Conservation (phyloP, 2,797 vertebrate genomes). For the Steatocranus sp. region DNA sequence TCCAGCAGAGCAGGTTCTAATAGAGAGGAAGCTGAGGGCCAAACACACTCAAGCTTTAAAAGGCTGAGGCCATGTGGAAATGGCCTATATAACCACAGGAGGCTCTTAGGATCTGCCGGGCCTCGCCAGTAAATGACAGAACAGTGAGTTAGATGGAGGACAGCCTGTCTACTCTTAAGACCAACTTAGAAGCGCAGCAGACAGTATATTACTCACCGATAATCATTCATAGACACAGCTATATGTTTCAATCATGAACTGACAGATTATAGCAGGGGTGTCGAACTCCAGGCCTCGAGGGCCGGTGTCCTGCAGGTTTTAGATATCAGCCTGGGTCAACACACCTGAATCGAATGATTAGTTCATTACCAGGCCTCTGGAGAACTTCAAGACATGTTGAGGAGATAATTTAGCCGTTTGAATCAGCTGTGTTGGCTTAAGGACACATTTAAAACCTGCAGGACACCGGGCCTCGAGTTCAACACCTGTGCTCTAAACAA, state of each 20-base stretch:
- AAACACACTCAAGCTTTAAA: slow-evolving; percentile 61
- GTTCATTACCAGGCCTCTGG: not conserved
- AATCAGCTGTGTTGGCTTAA: not conserved
- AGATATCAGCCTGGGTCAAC: not conserved
- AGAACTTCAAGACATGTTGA: not conserved
- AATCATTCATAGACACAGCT: not conserved
- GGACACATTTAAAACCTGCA: not conserved
- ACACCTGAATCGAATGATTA: not conserved
- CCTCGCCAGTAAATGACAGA: slow-evolving; percentile 51
- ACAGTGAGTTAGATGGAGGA: slow-evolving; percentile 41
- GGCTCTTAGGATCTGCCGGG: slow-evolving; percentile 45
- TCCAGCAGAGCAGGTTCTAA: slow-evolving; percentile 64
- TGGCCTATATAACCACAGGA: slow-evolving; percentile 62
- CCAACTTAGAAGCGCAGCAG: not conserved
- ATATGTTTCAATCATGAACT: not conserved
- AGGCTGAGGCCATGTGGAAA: slow-evolving; percentile 58
- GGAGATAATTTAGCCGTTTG: not conserved
- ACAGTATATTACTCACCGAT: not conserved
- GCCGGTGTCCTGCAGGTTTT: not conserved
- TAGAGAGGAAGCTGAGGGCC: slow-evolving; percentile 63
- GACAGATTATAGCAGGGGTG: not conserved
- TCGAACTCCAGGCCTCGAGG: not conserved
- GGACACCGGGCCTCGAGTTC: not conserved
- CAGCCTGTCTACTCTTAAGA: slow-evolving; percentile 15
- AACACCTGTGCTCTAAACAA: not conserved